Percentiles rank a stretch among this genome's conserved stretches.
Conservation (phyloP, 2,113 vertebrate species). For the Isichthys henryi region DNA sequence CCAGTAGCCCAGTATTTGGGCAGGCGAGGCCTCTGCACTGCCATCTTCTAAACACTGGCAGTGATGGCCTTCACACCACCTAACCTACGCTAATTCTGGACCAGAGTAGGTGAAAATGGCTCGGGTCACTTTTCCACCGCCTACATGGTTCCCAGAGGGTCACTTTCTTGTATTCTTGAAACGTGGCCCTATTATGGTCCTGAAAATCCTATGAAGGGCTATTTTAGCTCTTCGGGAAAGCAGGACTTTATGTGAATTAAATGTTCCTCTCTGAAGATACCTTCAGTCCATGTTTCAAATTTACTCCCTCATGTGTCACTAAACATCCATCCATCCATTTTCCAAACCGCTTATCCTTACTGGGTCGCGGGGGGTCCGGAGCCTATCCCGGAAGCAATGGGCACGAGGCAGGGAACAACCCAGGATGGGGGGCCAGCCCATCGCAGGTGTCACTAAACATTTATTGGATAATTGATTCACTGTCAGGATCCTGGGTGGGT, state of each 20-base stretch:
- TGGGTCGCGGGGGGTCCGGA: too few species aligned
- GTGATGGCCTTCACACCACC: not conserved
- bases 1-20: not conserved
- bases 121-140: not conserved
- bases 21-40: not conserved
- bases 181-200: not conserved
- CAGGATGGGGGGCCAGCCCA: too few species aligned
- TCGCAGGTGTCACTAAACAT: not conserved
- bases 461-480: not conserved
- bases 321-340: too few species aligned
- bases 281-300: not conserved
- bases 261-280: not conserved
- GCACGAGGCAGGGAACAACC: too few species aligned
- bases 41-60: not conserved
- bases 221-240: not conserved
- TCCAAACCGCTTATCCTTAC: too few species aligned
- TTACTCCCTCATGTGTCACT: not conserved
- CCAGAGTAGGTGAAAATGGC: not conserved
- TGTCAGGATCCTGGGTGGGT: not conserved
- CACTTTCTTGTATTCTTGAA: not conserved
- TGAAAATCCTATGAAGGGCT: not conserved
- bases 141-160: not conserved
- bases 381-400: too few species aligned
- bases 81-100: not conserved
- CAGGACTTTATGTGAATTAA: not conserved